phyloP scores from a whole-genome alignment of 2,888 invertebrate species.

The Thelaira solivaga region DNA sequence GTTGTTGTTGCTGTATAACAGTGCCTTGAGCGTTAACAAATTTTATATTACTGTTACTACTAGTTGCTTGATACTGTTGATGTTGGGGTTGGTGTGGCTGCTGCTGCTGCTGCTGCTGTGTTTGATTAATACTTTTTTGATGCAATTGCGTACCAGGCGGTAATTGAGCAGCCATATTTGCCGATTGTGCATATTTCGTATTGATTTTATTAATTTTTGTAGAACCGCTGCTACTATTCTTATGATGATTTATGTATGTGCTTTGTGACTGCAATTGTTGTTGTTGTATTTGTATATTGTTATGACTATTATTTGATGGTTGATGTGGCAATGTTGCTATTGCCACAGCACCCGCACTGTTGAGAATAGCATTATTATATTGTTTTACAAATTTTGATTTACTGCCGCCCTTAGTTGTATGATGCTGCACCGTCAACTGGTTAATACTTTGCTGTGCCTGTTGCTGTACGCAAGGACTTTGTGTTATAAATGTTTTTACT shows the following conservation, averaged over 20 bases:
- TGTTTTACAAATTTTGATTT: slow-evolving; percentile 75
- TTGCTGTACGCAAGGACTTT: slow-evolving; percentile 68
- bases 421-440: slow-evolving; percentile 61
- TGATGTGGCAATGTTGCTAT: slow-evolving; percentile 68
- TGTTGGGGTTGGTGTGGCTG: no score
- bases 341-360: slow-evolving; percentile 67
- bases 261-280: slow-evolving; percentile 63
- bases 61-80: slow-evolving; percentile 46
- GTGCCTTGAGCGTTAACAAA: slow-evolving; percentile 77
- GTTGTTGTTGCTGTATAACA: slow-evolving; percentile 74
- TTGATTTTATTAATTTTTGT: slow-evolving; percentile 69
- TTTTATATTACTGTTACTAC: slow-evolving; percentile 70
- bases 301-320: slow-evolving; percentile 65
- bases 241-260: slow-evolving; percentile 68
- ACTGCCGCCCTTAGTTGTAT: slow-evolving; percentile 48
- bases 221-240: slow-evolving; percentile 48
- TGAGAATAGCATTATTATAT: slow-evolving; percentile 69
- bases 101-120: slow-evolving; percentile 42
- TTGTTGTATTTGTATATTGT: slow-evolving; percentile 55
- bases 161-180: slow-evolving; percentile 68
- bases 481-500: slow-evolving; percentile 66
- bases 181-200: slow-evolving; percentile 66
- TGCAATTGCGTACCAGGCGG: slow-evolving; percentile 74
- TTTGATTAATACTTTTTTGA: slow-evolving; percentile 67
- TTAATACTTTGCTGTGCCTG: slow-evolving; percentile 66